A percentile compares a stretch with the other conserved stretches of the same genome.
These are phyloP conservation scores for Cyrtonyx montezumae DNA, from an alignment of 2,113 vertebrate genomes.

Conservation along the genomic window DNA sequence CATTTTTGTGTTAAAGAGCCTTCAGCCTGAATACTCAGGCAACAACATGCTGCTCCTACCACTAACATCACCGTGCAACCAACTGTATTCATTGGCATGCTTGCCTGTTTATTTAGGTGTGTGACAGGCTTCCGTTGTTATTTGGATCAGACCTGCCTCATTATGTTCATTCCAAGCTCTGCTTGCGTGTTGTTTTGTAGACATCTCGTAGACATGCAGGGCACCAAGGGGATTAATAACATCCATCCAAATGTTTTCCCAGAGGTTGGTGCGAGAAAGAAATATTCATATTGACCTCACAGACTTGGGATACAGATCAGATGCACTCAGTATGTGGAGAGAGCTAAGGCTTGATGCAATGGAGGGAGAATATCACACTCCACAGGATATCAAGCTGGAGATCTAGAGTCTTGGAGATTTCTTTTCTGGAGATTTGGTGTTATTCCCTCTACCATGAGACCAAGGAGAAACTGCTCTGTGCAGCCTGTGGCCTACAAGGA, in stretches of 20 bases:
- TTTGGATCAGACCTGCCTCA: conserved; percentile 57
- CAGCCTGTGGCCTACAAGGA: not conserved
- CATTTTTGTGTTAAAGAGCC: not conserved
- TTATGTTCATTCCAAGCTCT: conserved; percentile 63
- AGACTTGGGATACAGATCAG: not conserved
- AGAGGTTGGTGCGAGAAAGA: not conserved
- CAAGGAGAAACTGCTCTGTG: not conserved
- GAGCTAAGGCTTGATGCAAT: not conserved
- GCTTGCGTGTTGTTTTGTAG: conserved; percentile 54
- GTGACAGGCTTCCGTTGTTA: conserved; percentile 69
- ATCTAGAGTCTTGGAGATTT: not conserved
- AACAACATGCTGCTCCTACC: conserved; percentile 19
- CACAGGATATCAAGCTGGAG: not conserved
- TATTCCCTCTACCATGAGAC: not conserved
- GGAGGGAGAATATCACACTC: not conserved
- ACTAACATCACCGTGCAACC: conserved; percentile 51
- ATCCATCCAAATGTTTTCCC: conserved; percentile 45
- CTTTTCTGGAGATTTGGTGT: not conserved
- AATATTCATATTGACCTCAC: not conserved
- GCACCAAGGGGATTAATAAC: conserved; percentile 61
- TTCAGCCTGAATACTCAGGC: conserved; percentile 11
- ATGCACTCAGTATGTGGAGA: not conserved
- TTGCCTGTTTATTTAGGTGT: conserved; percentile 77
- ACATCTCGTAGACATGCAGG: conserved; percentile 43
- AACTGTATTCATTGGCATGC: conserved; percentile 67